Percentiles rank a stretch among this genome's conserved stretches.
Evolutionary conservation across 2,797 vertebrate genomes (phyloP).

Genomic region (Typhlichthys subterraneus): DNA sequence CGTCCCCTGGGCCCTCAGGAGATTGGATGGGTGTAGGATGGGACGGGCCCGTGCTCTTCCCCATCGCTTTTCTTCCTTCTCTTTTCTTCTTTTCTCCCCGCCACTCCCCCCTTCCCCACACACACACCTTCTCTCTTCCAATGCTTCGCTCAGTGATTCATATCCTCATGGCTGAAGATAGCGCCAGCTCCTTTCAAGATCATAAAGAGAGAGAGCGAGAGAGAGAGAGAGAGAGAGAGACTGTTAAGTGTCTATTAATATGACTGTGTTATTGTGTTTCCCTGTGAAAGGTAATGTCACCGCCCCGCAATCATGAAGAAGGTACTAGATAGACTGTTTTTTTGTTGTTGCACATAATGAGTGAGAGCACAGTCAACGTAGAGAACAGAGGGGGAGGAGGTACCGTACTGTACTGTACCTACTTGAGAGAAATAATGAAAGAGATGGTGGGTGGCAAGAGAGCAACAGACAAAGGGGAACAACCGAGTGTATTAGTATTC

Average conservation of each 20-base stretch:
- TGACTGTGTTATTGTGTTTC: conserved; percentile 46
- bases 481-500: conserved; percentile 26
- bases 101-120: conserved; percentile 11
- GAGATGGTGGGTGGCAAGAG: conserved; percentile 30
- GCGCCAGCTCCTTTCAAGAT: conserved; percentile 60
- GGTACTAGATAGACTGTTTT: conserved; percentile 41
- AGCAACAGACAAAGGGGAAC: conserved; percentile 11
- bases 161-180: conserved; percentile 52
- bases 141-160: conserved; percentile 55
- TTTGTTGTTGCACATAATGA: conserved; percentile 34
- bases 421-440: conserved; percentile 43
- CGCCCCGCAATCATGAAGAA: conserved; percentile 50
- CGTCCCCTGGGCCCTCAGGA: conserved; percentile 46
- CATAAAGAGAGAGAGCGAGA: conserved; percentile 44
- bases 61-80: conserved; percentile 37
- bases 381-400: conserved; percentile 26
- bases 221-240: conserved; percentile 32
- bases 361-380: conserved; percentile 45
- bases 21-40: conserved; percentile 47
- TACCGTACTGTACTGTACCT: conserved; percentile 9
- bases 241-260: conserved; percentile 40
- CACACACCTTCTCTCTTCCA: conserved; percentile 33
- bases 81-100: conserved; percentile 32
- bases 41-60: conserved; percentile 35
- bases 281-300: conserved; percentile 36